Evolutionary conservation across 2,888 invertebrate genomes (phyloP).

Genomic region (Drosophila setosimentum): DNA sequence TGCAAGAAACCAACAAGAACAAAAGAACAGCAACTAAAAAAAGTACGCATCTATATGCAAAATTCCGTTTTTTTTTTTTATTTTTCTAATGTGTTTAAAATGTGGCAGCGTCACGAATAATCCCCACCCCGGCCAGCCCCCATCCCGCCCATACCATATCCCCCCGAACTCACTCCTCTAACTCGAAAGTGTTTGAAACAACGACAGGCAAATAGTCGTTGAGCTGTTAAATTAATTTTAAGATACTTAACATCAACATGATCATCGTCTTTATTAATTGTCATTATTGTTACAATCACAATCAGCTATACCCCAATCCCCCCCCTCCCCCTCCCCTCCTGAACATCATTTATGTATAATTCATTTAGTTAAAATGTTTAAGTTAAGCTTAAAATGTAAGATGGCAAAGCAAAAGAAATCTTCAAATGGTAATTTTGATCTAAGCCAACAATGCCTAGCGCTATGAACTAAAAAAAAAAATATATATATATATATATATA

Average conservation of each 20-base stretch:
- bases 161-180: not conserved
- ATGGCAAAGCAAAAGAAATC: slow-evolving; percentile 1
- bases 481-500: too few relatives aligned
- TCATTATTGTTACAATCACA: slow-evolving; percentile 21
- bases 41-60: not conserved
- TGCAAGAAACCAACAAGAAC: not conserved
- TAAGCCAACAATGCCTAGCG: slow-evolving; percentile 17
- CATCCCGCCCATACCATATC: not conserved
- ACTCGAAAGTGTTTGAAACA: slow-evolving; percentile 37
- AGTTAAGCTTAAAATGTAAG: slow-evolving; percentile 5
- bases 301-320: not conserved
- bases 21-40: not conserved
- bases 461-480: slow-evolving; percentile 12
- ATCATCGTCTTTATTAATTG: slow-evolving; percentile 13
- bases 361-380: slow-evolving; percentile 26
- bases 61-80: not conserved
- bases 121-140: not conserved
- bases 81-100: not conserved
- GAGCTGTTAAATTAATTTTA: slow-evolving; percentile 70
- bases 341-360: slow-evolving; percentile 8
- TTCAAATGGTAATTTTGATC: not conserved
- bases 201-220: slow-evolving; percentile 17
- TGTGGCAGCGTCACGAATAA: not conserved
- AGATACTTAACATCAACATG: slow-evolving; percentile 30
- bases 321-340: rapidly evolving